A percentile compares a stretch with the other conserved stretches of the same genome.
Conservation (phyloP, 2,888 invertebrate genomes). For the Catocala fraxini region DNA sequence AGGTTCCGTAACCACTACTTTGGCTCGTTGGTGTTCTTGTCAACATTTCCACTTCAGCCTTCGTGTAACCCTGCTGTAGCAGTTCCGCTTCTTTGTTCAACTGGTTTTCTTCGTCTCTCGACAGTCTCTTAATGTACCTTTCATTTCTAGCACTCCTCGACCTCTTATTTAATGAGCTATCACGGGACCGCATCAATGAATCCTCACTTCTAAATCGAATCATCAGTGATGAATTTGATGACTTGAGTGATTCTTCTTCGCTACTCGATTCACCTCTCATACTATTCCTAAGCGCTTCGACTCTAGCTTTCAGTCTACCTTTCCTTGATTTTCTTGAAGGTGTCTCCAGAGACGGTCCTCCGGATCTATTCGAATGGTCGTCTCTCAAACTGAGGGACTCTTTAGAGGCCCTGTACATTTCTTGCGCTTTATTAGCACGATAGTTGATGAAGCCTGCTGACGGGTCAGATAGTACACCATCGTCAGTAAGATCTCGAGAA, state of each 20-base stretch:
- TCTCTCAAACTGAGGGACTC: slow-evolving; percentile 77
- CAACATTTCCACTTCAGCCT: slow-evolving; percentile 85
- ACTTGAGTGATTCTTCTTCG: slow-evolving; percentile 91
- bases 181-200: slow-evolving; percentile 88
- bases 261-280: slow-evolving; percentile 90
- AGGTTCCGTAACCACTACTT: slow-evolving; percentile 83
- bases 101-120: slow-evolving; percentile 90
- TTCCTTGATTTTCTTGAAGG: slow-evolving; percentile 85
- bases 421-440: slow-evolving; percentile 70
- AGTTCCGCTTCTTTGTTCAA: slow-evolving; percentile 86
- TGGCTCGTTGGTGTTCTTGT: slow-evolving; percentile 86
- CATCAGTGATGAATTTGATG: slow-evolving; percentile 89
- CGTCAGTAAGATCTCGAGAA: slow-evolving; percentile 75
- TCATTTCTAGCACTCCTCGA: slow-evolving; percentile 93
- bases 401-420: slow-evolving; percentile 72
- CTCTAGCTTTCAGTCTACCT: slow-evolving; percentile 89
- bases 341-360: slow-evolving; percentile 83
- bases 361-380: slow-evolving; percentile 72
- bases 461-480: slow-evolving; percentile 88
- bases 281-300: slow-evolving; percentile 89
- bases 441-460: slow-evolving; percentile 84
- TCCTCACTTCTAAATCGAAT: slow-evolving; percentile 91
- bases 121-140: slow-evolving; percentile 92
- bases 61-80: slow-evolving; percentile 83
- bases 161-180: slow-evolving; percentile 88